phyloP scores from a whole-genome alignment of 2,113 vertebrate species.

The Laticauda laticaudata region DNA sequence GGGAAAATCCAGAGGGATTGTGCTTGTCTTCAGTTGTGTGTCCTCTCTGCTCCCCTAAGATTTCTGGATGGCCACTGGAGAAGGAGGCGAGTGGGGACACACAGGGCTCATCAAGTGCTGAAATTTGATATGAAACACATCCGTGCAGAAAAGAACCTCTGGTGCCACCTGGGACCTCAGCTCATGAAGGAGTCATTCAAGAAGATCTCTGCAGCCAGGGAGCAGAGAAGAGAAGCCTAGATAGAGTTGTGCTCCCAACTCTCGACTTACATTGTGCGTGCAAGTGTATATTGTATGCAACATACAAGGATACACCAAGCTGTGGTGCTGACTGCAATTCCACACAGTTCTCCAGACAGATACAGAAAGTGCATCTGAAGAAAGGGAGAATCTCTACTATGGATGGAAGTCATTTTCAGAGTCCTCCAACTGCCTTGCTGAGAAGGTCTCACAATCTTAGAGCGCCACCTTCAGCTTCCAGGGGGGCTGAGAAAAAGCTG shows the following conservation, averaged over 20 bases:
- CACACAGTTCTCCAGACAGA: constrained; percentile 61
- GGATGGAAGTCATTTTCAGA: constrained; percentile 62
- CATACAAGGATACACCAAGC: constrained; percentile 9
- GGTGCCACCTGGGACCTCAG: not conserved
- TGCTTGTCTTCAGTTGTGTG: not conserved
- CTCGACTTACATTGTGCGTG: not conserved
- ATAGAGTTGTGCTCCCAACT: not conserved
- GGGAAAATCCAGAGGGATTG: not conserved
- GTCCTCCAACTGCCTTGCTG: constrained; percentile 45
- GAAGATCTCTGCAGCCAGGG: not conserved
- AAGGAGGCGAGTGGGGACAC: not conserved
- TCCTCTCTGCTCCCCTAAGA: too few species aligned
- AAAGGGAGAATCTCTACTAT: constrained; percentile 22
- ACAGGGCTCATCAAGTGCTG: not conserved
- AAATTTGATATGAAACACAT: not conserved
- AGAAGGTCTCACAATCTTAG: constrained; percentile 52
- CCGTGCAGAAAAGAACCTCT: not conserved
- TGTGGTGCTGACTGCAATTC: constrained; percentile 57
- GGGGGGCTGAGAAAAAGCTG: rapidly evolving
- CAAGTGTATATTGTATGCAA: not conserved
- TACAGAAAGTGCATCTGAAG: constrained; percentile 67
- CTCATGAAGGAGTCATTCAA: not conserved
- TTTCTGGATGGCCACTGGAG: too few species aligned
- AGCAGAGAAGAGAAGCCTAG: not conserved
- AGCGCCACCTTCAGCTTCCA: constrained; percentile 58